Base-by-base conservation (phyloP, 2,797 vertebrate genomes). In the Sphenodon punctatus region DNA sequence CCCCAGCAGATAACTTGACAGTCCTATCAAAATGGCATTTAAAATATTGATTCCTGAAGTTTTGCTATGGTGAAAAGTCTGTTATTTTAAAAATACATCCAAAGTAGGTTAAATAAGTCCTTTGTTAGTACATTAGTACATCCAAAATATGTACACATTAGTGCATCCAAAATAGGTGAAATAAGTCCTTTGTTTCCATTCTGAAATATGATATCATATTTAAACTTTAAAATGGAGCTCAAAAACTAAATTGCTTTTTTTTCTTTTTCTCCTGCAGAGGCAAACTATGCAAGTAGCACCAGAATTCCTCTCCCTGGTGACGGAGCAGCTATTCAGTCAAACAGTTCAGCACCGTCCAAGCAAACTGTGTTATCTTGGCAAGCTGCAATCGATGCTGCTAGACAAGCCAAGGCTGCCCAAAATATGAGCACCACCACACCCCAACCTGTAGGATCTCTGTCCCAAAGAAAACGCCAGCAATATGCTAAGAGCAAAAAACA, bases 401-500 rank as follows among this genome's bases (percentile, higher is more conserved):
- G 97, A 95, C 98, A 98, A 97, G 97, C 98, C 95, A 97, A 98
- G 97, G 98, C 98, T 96, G 97, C 97, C 97, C 96, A 94, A 96
- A 98, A 96, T 94, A 99, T 99, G 98, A 99, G 97, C 96, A 95
- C 97, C 95, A 92, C 97, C 72, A 90, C 95, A 74, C 84, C 96
- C 68, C 97, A 97, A 94, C 95, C 98, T 90, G 98, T 96, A 92
- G 98, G 98, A 93, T 97, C 98, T 91, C 96, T 99, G 94, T 98
- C 98, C 95, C 98, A 99, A 97, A 99, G 98, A 97, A 99, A 99
- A 97, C 97, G 98, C 94, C 97, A 97, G 96, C 99, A 99, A 96
- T 99, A 99, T 90, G 97, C 98, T 95, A 99, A 99, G 96, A 99
- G 98, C 97, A 99, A 99, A 97, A 99, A 99, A 94, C 98, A 99